Evolutionary conservation across 2,888 invertebrate species (phyloP).

Genomic region (Ischnura elegans): DNA sequence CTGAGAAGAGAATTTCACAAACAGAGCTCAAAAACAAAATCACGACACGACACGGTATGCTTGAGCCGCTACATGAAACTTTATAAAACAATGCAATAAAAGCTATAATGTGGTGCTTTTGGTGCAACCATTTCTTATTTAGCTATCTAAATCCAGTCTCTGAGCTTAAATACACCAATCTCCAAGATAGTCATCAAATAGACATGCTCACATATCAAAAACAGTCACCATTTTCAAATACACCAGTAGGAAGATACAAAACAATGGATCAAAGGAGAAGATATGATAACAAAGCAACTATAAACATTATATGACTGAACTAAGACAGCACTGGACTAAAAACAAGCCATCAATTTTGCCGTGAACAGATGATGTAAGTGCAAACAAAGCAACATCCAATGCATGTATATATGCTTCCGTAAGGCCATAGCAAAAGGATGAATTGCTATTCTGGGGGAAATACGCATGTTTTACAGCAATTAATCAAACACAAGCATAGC

Average conservation of each 20-base stretch:
- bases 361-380: background rate
- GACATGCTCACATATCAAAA: background rate
- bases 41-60: no score
- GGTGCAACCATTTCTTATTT: no score
- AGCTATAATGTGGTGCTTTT: no score
- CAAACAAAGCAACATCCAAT: slow-evolving; percentile 42
- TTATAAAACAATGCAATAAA: no score
- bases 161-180: background rate
- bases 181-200: background rate
- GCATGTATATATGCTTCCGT: background rate
- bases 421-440: background rate
- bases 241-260: background rate
- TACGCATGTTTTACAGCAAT: slow-evolving; percentile 16
- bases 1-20: no score
- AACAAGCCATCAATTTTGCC: slow-evolving; percentile 2
- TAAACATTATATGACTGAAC: background rate
- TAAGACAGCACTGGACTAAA: background rate
- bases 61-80: no score
- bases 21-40: no score
- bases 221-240: background rate
- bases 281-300: background rate
- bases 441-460: background rate
- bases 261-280: background rate
- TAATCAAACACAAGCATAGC: slow-evolving; percentile 27
- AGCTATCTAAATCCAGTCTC: no score